Conservation (phyloP, 2,888 invertebrate species). For the Stegana nigrithorax region DNA sequence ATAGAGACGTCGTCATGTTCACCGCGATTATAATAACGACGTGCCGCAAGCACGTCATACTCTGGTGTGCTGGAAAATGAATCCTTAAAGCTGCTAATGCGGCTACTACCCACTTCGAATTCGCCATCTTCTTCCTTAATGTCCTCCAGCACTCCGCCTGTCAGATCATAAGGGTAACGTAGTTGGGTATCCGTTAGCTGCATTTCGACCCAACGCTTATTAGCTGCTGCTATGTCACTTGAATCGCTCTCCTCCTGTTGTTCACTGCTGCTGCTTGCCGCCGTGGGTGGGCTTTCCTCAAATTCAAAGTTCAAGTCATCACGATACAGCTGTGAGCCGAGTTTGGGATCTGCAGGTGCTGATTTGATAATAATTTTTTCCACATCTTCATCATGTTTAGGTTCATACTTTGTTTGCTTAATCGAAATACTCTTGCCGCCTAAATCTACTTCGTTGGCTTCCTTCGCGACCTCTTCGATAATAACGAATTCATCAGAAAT, state of each 20-base stretch:
- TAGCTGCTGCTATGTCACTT: constrained; percentile 79
- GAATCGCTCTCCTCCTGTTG: constrained; percentile 71
- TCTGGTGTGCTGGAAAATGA: constrained; percentile 93
- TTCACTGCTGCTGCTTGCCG: constrained; percentile 57
- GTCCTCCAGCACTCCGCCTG: constrained; percentile 87
- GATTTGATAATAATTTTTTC: constrained; percentile 79
- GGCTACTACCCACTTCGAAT: constrained; percentile 82
- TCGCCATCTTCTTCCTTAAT: constrained; percentile 94
- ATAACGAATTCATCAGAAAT: constrained; percentile 89
- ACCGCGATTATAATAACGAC: constrained; percentile 80
- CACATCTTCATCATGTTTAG: constrained; percentile 77
- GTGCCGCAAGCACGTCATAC: constrained; percentile 86
- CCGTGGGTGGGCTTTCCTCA: constrained; percentile 75
- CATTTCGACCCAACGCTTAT: constrained; percentile 91
- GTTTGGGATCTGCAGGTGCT: constrained; percentile 74
- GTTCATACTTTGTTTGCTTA: constrained; percentile 70
- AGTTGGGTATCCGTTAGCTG: constrained; percentile 76
- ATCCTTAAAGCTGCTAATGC: constrained; percentile 82
- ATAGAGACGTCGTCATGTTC: constrained; percentile 94
- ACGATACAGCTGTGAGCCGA: constrained; percentile 72
- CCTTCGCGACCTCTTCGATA: constrained; percentile 88
- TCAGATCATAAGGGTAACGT: constrained; percentile 82
- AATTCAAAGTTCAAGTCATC: constrained; percentile 77
- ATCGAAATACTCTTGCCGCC: constrained; percentile 86
- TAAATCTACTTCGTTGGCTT: constrained; percentile 84